Evolutionary conservation across 2,888 invertebrate species (phyloP), one percentile per base, ranked within the genome.

Genomic region (Cerastis rubricosa): DNA sequence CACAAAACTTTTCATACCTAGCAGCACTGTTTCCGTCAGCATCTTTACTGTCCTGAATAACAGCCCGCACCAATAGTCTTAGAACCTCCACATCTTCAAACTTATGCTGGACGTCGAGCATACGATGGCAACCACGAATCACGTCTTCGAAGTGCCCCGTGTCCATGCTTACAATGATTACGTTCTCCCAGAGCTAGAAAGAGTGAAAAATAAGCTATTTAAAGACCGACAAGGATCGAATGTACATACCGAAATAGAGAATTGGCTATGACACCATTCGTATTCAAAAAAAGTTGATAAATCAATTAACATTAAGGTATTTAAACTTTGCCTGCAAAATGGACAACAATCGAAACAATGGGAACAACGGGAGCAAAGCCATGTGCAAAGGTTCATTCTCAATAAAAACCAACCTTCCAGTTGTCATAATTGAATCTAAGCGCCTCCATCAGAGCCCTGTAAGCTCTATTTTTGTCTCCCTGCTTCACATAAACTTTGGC

Each of bases 401-500:
- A 22, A 25, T 49, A 45, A 51, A 68, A 71, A 74, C 74, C 71
- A 45, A 98, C 97, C 97, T 98, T 98, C 99, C 99, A 99, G 93
- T 99, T 99, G 89, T 99, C 99, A 92, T 98, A 99, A 95, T 99
- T 99, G 93, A 98, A 99, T 92, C 98, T 98, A 1, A 99, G 94
- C 0, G 99, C 98, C 94, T 99, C 99, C 89, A 98, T 97, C 0
- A 99, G 95, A 7, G 99, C 98, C 73, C 98, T 97, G 95, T 99
- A 98, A 0, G 99, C 99, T 76, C 98, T 97, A 77, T 97, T 97
- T 95, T 99, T 99, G 91, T 99, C 98, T 0, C 98, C 98, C 73
- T 98, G 96, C 90, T 98, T 98, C 14, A 99, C 98, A 89, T 99
- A 99, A 6, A 99, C 99, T 91, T 99, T 99, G 22, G 99, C 99